phyloP scores from a whole-genome alignment of 2,888 invertebrate genomes.

The Sialis fuliginosa region DNA sequence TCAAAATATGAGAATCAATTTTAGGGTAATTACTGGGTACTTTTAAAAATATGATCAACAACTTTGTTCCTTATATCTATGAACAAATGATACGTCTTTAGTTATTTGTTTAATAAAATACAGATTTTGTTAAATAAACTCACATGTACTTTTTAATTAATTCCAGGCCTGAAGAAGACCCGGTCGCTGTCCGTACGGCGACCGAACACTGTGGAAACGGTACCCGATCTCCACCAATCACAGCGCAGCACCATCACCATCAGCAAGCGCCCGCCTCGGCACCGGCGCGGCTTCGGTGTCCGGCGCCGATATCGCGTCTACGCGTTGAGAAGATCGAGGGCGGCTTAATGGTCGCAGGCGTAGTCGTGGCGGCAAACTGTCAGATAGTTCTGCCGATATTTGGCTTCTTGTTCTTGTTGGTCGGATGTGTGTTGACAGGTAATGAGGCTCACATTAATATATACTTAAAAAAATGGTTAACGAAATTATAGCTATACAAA shows the following conservation, averaged over 20 bases:
- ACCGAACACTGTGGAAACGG: conserved; percentile 10
- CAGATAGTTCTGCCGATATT: conserved; percentile 61
- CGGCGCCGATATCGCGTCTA: conserved; percentile 47
- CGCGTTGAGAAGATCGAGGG: conserved; percentile 62
- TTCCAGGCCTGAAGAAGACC: conserved; percentile 39
- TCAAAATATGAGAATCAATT: too few species aligned
- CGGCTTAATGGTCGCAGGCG: conserved; percentile 57
- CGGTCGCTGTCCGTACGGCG: conserved; percentile 29
- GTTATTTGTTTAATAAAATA: too few species aligned
- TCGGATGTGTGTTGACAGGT: conserved; percentile 61
- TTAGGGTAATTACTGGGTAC: too few species aligned
- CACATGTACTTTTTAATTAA: conserved; percentile 6
- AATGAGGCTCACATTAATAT: conserved; percentile 12
- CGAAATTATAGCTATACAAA: too few species aligned
- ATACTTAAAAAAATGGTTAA: not conserved
- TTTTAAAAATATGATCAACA: too few species aligned
- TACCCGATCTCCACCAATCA: not conserved
- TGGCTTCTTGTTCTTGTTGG: conserved; percentile 56
- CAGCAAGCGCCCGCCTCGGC: conserved; percentile 13
- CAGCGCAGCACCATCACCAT: not conserved
- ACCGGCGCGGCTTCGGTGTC: conserved; percentile 37
- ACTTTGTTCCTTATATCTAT: too few species aligned
- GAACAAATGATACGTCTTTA: too few species aligned
- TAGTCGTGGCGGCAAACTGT: conserved; percentile 60
- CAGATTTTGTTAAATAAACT: too few species aligned